These are phyloP conservation scores for Abrostola triplasia DNA, from an alignment of 2,888 invertebrate species.

Conservation along the genomic window DNA sequence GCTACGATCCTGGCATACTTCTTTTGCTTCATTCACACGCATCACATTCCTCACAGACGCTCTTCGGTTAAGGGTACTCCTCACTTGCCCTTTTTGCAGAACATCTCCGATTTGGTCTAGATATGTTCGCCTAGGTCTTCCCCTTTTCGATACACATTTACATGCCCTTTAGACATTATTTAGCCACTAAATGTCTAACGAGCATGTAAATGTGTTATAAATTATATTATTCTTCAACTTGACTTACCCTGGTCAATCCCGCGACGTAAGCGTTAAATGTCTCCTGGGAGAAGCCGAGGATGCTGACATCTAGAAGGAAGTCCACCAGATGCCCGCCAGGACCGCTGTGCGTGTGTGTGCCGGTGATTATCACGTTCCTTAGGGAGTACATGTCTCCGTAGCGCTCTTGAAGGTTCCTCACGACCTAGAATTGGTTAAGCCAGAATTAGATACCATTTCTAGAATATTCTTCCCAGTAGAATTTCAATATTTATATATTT, in stretches of 20 bases:
- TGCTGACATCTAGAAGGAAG: slow-evolving; percentile 95
- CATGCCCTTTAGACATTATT: too few relatives aligned
- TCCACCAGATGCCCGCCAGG: slow-evolving; percentile 96
- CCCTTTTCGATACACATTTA: too few relatives aligned
- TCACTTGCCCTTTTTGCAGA: too few relatives aligned
- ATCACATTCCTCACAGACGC: too few relatives aligned
- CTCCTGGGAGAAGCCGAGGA: slow-evolving; percentile 91
- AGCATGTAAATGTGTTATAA: background rate
- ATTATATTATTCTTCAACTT: background rate
- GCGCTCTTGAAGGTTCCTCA: slow-evolving; percentile 90
- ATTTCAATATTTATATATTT: too few relatives aligned
- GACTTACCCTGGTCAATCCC: slow-evolving; percentile 80
- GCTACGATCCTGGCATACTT: too few relatives aligned
- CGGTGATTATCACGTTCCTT: slow-evolving; percentile 95
- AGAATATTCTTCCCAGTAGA: too few relatives aligned
- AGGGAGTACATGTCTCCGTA: slow-evolving; percentile 92
- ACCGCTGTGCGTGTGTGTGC: slow-evolving; percentile 96
- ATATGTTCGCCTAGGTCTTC: too few relatives aligned
- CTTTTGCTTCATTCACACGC: too few relatives aligned
- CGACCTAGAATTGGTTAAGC: slow-evolving; percentile 88
- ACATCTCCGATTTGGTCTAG: too few relatives aligned
- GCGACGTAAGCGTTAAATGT: slow-evolving; percentile 80
- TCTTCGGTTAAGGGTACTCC: too few relatives aligned
- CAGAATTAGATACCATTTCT: too few relatives aligned
- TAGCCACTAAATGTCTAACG: background rate